A percentile compares a stretch with the other conserved stretches of the same genome.
phyloP scores from a whole-genome alignment of 2,113 vertebrate genomes.

The Thermophis baileyi region DNA sequence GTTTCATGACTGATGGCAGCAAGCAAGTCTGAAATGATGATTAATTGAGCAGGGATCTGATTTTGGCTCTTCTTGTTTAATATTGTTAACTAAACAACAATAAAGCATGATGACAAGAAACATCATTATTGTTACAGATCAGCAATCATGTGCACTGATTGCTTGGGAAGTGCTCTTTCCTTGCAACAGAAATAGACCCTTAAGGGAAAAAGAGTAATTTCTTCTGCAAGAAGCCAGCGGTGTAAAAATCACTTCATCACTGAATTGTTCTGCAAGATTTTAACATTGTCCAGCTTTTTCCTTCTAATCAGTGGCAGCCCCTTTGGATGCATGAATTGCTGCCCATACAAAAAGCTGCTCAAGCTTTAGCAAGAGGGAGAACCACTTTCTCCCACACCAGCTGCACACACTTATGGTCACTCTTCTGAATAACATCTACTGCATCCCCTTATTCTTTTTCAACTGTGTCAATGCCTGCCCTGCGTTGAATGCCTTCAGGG shows the following conservation, averaged over 20 bases:
- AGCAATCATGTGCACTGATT: neutral
- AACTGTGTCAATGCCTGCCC: neutral
- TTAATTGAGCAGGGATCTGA: neutral
- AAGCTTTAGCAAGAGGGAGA: fast-evolving
- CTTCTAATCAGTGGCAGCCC: neutral
- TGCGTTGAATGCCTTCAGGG: neutral
- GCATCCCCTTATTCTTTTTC: neutral
- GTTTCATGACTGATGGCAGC: neutral
- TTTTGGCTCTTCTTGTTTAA: neutral
- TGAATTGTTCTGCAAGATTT: neutral
- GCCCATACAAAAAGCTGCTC: neutral
- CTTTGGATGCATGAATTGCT: neutral
- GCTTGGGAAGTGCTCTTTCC: neutral
- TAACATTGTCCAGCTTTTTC: neutral
- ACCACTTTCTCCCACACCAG: neutral
- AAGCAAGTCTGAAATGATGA: neutral
- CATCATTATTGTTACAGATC: neutral
- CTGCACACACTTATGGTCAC: neutral
- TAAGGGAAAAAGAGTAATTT: neutral
- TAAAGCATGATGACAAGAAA: neutral
- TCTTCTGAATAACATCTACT: neutral
- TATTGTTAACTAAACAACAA: neutral
- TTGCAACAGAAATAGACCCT: neutral
- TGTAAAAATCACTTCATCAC: neutral
- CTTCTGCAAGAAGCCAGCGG: neutral